These are phyloP conservation scores for Daphoenositta chrysoptera DNA, from an alignment of 2,113 vertebrate genomes.

Conservation along the genomic window DNA sequence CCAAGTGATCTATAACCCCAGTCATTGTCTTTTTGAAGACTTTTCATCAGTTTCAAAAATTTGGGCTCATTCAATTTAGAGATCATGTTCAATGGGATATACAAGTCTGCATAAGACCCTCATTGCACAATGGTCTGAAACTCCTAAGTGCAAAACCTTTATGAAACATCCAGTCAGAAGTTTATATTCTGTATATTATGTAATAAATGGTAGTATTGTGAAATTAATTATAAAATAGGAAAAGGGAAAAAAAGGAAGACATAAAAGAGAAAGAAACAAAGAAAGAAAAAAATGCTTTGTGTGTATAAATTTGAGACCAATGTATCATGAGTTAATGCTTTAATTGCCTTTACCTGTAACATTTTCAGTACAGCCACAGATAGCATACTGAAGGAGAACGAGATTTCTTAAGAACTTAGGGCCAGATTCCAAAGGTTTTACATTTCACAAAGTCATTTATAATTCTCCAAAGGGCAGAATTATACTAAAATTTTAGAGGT, in stretches of 20 bases:
- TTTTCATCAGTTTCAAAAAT: background rate
- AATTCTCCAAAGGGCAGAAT: background rate
- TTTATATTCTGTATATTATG: background rate
- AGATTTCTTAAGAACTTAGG: background rate
- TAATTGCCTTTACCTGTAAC: background rate
- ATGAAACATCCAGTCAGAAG: background rate
- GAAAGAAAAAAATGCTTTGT: rapidly evolving
- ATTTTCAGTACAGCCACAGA: background rate
- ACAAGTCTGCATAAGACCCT: background rate
- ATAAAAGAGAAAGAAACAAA: background rate
- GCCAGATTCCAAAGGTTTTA: background rate
- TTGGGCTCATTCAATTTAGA: background rate
- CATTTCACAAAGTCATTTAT: background rate
- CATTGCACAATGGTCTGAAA: background rate
- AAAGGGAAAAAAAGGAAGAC: rapidly evolving
- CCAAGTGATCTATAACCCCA: background rate
- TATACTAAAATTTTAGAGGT: background rate
- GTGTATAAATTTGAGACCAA: background rate
- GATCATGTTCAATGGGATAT: background rate
- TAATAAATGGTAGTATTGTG: background rate
- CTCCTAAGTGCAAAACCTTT: background rate
- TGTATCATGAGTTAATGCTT: background rate
- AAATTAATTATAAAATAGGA: background rate
- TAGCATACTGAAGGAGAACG: background rate
- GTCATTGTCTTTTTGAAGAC: background rate